Evolutionary conservation across 2,888 invertebrate species (phyloP).

Genomic region (Oasisia sp.): DNA sequence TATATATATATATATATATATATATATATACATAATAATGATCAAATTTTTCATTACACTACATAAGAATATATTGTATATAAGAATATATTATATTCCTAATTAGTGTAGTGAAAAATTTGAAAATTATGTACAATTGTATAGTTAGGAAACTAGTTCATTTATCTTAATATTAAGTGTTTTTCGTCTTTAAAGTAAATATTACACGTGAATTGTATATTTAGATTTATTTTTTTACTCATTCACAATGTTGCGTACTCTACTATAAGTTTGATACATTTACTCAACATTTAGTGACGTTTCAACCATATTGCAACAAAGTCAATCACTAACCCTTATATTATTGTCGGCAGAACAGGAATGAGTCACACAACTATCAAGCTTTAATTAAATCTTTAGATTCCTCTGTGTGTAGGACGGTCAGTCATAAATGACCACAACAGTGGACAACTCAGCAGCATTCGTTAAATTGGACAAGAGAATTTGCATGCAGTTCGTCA

Average conservation of each 20-base stretch:
- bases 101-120: too few species aligned
- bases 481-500: not conserved
- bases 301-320: not conserved
- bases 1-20: too few species aligned
- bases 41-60: too few species aligned
- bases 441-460: not conserved
- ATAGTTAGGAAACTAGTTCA: too few species aligned
- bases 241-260: not conserved
- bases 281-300: not conserved
- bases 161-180: too few species aligned
- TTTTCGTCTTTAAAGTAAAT: too few species aligned
- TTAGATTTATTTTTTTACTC: not conserved
- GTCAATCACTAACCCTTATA: not conserved
- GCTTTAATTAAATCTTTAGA: not conserved
- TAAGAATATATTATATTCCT: too few species aligned
- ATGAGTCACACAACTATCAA: not conserved
- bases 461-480: not conserved
- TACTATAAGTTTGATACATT: not conserved
- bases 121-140: too few species aligned
- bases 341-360: not conserved
- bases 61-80: too few species aligned
- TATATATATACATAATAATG: too few species aligned
- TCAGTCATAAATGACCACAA: not conserved
- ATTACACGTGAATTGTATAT: not conserved
- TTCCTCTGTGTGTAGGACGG: not conserved